phyloP scores from a whole-genome alignment of 2,113 vertebrate species.

The Hiodon tergisus region DNA sequence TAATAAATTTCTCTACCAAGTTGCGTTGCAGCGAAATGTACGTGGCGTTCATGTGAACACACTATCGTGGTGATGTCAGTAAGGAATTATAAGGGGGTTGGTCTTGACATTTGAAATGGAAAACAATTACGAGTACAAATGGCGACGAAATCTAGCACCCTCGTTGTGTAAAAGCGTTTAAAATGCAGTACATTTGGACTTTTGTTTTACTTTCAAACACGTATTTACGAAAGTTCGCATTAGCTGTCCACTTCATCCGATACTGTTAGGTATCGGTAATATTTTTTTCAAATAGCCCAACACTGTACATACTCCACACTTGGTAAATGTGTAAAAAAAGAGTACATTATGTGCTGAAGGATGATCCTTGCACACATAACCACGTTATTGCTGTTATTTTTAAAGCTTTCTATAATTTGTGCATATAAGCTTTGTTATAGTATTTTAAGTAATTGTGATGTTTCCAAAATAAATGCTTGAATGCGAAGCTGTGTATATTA shows the following conservation, averaged over 20 bases:
- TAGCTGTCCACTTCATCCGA: too few relatives aligned
- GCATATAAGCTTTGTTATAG: too few relatives aligned
- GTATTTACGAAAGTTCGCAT: too few relatives aligned
- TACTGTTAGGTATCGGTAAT: not conserved
- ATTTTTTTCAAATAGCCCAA: not conserved
- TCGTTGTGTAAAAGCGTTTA: not conserved
- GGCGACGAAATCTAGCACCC: not conserved
- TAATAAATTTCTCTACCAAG: constrained; percentile 28
- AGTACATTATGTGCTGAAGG: not conserved
- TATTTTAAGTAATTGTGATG: too few relatives aligned
- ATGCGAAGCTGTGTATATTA: too few relatives aligned
- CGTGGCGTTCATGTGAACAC: constrained; percentile 52
- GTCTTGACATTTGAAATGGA: not conserved
- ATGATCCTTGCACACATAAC: too few relatives aligned
- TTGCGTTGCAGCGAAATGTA: constrained; percentile 48
- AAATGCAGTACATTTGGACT: not conserved
- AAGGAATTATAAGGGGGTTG: not conserved
- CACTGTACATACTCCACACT: too few relatives aligned
- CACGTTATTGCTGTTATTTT: too few relatives aligned
- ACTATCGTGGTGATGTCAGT: constrained; percentile 12
- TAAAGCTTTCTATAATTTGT: too few relatives aligned
- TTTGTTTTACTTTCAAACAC: not conserved
- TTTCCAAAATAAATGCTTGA: too few relatives aligned
- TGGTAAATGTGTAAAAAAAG: not conserved
- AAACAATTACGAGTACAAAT: not conserved